These are phyloP conservation scores for Apis cerana DNA, from an alignment of 1,140 invertebrate genomes.

Conservation along the genomic window DNA sequence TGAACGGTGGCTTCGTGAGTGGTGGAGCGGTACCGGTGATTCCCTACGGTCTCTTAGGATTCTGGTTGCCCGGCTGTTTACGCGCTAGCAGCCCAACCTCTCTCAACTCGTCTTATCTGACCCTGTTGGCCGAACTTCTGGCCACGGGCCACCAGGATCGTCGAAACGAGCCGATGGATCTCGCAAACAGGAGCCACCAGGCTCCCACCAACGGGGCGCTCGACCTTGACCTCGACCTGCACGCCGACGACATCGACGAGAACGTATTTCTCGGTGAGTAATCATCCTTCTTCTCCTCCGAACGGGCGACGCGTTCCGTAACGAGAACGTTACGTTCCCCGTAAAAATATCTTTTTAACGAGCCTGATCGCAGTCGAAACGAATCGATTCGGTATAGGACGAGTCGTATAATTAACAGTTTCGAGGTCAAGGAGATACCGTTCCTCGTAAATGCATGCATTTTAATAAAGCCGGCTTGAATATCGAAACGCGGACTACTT, in stretches of 20 bases:
- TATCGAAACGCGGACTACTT: slow-evolving; percentile 10
- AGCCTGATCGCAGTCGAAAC: background rate
- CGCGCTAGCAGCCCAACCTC: slow-evolving; percentile 75
- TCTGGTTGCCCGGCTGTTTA: slow-evolving; percentile 79
- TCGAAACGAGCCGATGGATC: slow-evolving; percentile 67
- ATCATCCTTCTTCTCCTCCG: background rate
- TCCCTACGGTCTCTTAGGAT: slow-evolving; percentile 77
- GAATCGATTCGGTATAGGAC: background rate
- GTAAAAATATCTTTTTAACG: background rate
- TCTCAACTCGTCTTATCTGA: slow-evolving; percentile 76
- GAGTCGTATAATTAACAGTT: slow-evolving; percentile 29
- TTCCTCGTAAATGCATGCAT: slow-evolving; percentile 1
- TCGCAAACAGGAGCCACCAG: slow-evolving; percentile 67
- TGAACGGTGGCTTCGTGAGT: slow-evolving; percentile 81
- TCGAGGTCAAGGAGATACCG: slow-evolving; percentile 12
- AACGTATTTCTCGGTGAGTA: slow-evolving; percentile 78
- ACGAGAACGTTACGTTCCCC: too few relatives aligned
- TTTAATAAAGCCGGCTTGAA: slow-evolving; percentile 8
- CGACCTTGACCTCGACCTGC: slow-evolving; percentile 69
- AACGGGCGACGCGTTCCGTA: background rate
- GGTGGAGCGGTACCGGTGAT: slow-evolving; percentile 79
- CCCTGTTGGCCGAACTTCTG: slow-evolving; percentile 76
- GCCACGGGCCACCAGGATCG: slow-evolving; percentile 72
- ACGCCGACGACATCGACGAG: slow-evolving; percentile 72
- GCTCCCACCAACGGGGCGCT: slow-evolving; percentile 57